Evolutionary conservation across 2,797 vertebrate species (phyloP).

Genomic region (Sebastes steindachneri): DNA sequence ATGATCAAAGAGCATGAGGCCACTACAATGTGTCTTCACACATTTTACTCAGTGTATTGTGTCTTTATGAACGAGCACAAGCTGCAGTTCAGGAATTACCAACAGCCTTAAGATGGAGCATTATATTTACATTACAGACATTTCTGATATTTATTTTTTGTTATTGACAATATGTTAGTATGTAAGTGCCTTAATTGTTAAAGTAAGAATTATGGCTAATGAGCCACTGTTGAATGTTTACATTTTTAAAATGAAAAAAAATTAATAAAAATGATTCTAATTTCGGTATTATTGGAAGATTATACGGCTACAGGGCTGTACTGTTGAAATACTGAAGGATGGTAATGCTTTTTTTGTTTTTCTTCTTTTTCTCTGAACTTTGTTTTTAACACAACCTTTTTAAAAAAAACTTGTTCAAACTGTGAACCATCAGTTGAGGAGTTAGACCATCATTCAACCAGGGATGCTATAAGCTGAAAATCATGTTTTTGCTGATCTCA

Average conservation of each 20-base stretch:
- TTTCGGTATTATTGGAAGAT: neutral
- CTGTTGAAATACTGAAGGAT: neutral
- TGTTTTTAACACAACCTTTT: neutral
- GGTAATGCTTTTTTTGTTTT: neutral
- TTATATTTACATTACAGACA: no score
- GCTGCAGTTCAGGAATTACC: no score
- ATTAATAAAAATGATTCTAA: no score
- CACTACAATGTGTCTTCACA: accelerated
- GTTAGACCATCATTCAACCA: neutral
- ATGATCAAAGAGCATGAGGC: no score
- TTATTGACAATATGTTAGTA: no score
- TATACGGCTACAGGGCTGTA: neutral
- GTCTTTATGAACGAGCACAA: no score
- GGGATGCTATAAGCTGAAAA: neutral
- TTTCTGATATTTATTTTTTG: no score
- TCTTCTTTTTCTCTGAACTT: neutral
- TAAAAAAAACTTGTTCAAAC: neutral
- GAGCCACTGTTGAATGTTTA: no score
- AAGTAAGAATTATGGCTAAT: no score
- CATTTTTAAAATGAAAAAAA: no score
- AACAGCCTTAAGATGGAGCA: neutral
- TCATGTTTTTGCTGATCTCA: neutral
- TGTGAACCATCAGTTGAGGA: neutral
- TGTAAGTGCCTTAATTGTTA: no score
- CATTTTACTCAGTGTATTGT: no score